Evolutionary conservation across 1,140 invertebrate species (phyloP).

Genomic region (Drosophila subobscura): DNA sequence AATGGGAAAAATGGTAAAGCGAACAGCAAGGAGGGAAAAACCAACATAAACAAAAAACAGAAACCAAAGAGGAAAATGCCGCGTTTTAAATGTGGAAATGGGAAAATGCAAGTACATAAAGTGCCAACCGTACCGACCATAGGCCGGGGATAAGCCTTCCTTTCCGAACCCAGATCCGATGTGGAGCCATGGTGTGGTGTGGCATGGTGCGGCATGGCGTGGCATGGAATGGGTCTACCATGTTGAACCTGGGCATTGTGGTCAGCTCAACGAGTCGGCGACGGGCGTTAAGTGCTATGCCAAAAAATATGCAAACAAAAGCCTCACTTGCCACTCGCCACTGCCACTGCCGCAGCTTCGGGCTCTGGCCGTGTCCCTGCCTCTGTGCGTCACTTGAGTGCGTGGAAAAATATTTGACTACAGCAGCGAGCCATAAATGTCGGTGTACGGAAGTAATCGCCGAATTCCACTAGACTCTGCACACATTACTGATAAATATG

Average conservation of each 20-base stretch:
- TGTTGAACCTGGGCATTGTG: constrained; percentile 58
- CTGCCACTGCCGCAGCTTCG: neutral
- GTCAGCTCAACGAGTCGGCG: constrained; percentile 48
- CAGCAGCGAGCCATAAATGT: constrained; percentile 34
- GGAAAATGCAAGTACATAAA: constrained; percentile 63
- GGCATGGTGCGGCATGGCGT: no score
- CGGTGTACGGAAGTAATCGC: constrained; percentile 12
- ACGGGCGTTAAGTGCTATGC: constrained; percentile 49
- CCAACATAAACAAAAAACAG: constrained; percentile 11
- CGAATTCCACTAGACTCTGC: neutral
- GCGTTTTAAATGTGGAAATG: constrained; percentile 61
- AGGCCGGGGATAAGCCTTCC: constrained; percentile 54
- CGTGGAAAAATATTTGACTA: constrained; percentile 48
- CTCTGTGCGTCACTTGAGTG: constrained; percentile 33
- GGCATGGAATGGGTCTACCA: neutral
- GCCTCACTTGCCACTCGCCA: constrained; percentile 27
- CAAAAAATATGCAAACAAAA: constrained; percentile 63
- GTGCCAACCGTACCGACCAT: constrained; percentile 33
- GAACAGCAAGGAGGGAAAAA: constrained; percentile 7
- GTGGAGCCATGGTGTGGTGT: neutral
- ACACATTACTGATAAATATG: neutral
- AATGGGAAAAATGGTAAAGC: constrained; percentile 35
- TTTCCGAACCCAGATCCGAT: constrained; percentile 19
- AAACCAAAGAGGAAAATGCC: constrained; percentile 19
- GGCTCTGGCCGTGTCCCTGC: neutral